Percentiles rank a stretch among this genome's conserved stretches.
Conservation (phyloP, 2,113 vertebrate genomes). For the Mus spicilegus region DNA sequence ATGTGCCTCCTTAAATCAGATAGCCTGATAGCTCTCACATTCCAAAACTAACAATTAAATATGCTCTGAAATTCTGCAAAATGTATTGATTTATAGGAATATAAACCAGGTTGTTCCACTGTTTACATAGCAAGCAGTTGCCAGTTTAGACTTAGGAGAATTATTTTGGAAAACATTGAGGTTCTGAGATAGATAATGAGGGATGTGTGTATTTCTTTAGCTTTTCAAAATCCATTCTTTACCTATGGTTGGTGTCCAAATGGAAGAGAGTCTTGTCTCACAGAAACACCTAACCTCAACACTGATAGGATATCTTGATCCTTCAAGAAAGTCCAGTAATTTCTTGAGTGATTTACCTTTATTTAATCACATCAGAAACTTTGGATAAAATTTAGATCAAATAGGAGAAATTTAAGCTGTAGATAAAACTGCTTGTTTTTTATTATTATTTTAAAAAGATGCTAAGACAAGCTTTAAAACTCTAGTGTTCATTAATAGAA, state of each 20-base stretch:
- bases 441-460: slow-evolving; percentile 21
- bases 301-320: background rate
- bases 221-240: background rate
- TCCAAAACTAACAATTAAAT: background rate
- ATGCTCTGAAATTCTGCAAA: background rate
- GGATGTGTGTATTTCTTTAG: background rate
- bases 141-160: slow-evolving; percentile 8
- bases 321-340: background rate
- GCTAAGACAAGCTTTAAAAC: slow-evolving; percentile 31
- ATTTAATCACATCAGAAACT: background rate
- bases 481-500: background rate
- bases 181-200: slow-evolving; percentile 21
- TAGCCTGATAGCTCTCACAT: background rate
- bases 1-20: background rate
- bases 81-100: background rate
- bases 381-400: background rate
- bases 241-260: background rate
- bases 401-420: background rate
- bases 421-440: background rate
- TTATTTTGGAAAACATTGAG: slow-evolving; percentile 12
- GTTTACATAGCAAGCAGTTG: background rate
- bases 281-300: background rate
- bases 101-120: background rate
- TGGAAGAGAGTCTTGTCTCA: background rate
- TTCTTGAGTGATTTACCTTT: background rate